Percentiles rank a stretch among this genome's conserved stretches.
Evolutionary conservation across 2,797 vertebrate species (phyloP).

Genomic region (Lacerta viridis): DNA sequence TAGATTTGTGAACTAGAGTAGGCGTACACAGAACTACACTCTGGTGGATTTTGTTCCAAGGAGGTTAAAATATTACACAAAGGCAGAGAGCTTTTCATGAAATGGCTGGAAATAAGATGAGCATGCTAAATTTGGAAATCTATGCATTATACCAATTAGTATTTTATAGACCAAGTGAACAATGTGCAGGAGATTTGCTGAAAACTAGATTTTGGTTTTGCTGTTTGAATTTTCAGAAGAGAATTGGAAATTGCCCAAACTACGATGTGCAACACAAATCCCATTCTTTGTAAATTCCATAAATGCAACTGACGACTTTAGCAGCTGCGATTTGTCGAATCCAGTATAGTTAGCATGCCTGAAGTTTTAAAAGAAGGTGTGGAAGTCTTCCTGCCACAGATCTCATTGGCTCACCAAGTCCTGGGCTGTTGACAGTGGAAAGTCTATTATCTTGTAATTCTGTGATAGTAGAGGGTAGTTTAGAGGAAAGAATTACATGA

Average conservation of each 20-base stretch:
- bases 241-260: neutral
- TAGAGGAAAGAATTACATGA: conserved; percentile 45
- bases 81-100: neutral
- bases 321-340: neutral
- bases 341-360: conserved; percentile 19
- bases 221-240: neutral
- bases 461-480: conserved; percentile 7
- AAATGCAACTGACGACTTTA: neutral
- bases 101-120: neutral
- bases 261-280: neutral
- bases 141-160: neutral
- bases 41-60: neutral
- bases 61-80: neutral
- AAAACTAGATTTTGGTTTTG: neutral
- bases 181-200: neutral
- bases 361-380: neutral
- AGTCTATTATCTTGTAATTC: conserved; percentile 36
- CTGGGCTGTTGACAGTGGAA: conserved; percentile 22
- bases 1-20: neutral
- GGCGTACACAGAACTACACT: too few relatives aligned
- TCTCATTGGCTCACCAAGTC: conserved; percentile 32
- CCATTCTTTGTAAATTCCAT: conserved; percentile 3
- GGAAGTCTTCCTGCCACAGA: conserved; percentile 11
- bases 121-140: neutral
- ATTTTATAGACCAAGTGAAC: neutral